Conservation (phyloP, 2,888 invertebrate species). For the Leucoma salicis region DNA sequence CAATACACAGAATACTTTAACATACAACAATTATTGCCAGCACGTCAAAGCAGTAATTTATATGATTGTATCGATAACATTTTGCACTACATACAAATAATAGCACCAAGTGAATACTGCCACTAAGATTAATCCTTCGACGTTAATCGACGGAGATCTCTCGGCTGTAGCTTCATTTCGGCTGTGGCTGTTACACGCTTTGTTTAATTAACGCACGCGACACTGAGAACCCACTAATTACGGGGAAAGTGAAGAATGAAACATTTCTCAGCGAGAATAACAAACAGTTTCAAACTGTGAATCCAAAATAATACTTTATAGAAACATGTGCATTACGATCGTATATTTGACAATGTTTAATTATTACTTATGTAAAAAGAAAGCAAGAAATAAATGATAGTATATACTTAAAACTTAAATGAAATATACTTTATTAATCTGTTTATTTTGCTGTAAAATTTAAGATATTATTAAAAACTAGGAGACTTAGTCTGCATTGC, state of each 20-base stretch:
- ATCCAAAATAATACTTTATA: neutral
- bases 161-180: slow-evolving; percentile 35
- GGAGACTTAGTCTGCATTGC: too few species aligned
- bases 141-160: slow-evolving; percentile 33
- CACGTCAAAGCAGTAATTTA: too few species aligned
- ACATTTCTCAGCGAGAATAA: slow-evolving; percentile 23
- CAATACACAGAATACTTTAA: too few species aligned
- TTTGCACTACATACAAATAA: neutral
- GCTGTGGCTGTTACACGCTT: slow-evolving; percentile 44
- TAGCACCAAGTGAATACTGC: slow-evolving; percentile 8
- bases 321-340: neutral
- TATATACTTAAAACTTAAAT: too few species aligned
- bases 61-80: too few species aligned
- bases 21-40: too few species aligned
- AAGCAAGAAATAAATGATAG: too few species aligned
- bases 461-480: too few species aligned
- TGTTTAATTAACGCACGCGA: slow-evolving; percentile 38
- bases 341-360: neutral
- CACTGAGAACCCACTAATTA: slow-evolving; percentile 42
- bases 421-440: too few species aligned
- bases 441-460: too few species aligned
- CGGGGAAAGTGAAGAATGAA: slow-evolving; percentile 30
- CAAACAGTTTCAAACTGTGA: slow-evolving; percentile 15
- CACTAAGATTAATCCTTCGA: slow-evolving; percentile 22
- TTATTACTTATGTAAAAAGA: too few species aligned